Evolutionary conservation across 2,888 invertebrate genomes (phyloP).

Genomic region (Drosophila neonasuta): DNA sequence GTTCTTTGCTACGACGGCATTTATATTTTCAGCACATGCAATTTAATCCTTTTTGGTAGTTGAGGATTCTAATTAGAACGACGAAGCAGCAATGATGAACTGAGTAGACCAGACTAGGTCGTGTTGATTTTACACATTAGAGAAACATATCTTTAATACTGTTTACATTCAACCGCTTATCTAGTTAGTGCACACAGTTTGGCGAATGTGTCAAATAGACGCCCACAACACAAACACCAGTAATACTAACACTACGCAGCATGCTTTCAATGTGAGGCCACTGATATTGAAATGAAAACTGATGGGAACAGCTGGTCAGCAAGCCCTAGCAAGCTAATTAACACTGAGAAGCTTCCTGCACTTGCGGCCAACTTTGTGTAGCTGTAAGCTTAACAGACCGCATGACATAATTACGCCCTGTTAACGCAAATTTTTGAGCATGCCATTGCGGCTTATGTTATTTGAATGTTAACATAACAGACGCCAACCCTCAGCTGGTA

Average conservation of each 20-base stretch:
- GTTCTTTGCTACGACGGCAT: constrained; percentile 9
- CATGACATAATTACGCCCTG: constrained; percentile 2
- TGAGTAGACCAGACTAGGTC: constrained; percentile 1
- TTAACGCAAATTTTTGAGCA: neutral
- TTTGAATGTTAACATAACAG: neutral
- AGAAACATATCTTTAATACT: constrained; percentile 34
- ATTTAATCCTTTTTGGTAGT: constrained; percentile 7
- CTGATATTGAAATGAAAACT: constrained; percentile 23
- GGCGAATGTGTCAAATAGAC: constrained; percentile 30
- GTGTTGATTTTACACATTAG: constrained; percentile 12
- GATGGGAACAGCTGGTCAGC: constrained; percentile 33
- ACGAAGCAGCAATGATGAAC: constrained; percentile 5
- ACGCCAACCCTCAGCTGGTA: neutral
- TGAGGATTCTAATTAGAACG: constrained; percentile 12
- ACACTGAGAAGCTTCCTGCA: constrained; percentile 10
- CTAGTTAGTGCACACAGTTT: constrained; percentile 35
- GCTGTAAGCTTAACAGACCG: constrained; percentile 4
- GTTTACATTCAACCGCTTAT: constrained; percentile 45
- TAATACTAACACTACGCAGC: constrained; percentile 7
- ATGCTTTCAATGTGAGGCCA: constrained; percentile 24
- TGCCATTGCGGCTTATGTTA: neutral
- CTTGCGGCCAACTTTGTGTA: constrained; percentile 18
- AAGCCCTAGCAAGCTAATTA: constrained; percentile 18
- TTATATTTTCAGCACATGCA: constrained; percentile 21
- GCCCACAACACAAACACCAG: constrained; percentile 29